Evolutionary conservation across 2,113 vertebrate species (phyloP), one percentile per base, ranked within the genome.

Genomic region (Lamprologus speciosus): DNA sequence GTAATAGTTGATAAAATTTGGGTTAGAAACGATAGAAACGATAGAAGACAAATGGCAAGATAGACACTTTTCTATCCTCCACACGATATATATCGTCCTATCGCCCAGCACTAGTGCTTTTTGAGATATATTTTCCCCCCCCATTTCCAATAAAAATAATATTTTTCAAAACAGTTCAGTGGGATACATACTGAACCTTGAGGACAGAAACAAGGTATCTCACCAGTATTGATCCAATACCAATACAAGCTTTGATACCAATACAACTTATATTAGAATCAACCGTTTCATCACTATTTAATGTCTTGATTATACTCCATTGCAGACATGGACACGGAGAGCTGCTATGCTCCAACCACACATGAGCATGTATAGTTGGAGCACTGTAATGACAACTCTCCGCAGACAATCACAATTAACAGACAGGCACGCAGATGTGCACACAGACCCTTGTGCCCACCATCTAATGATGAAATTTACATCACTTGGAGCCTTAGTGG

Each of bases 1-100:
- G 50, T 53, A 53, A 53, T 53, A 53, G 2, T 53, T 53, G 0
- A 0, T 53, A 1, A 53, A 53, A 53, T 57, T n/a, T 21, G 3
- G 51, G 19, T 51, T 51, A n/a, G 50, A 51, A 51, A 51, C 3
- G 2, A 50, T 8, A 50, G 16, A 50, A 50, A 50, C 4, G 3
- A 51, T 9, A 51, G 17, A 51, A 51, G 19, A 53, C 2, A n/a
- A 53, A 53, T 53, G 19, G 6, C 53, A 55, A 0, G 4, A 55
- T 5, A 3, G 53, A 55, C 53, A 23, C 6, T 23, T 55, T 55
- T 23, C 21, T 23, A 55, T 55, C 11, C 0, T 51, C 50, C 50
- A 53, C 50, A 53, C 9, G 1, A 1, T 53, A 53, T 53, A 53
- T n/a, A 53, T 53, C 19, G 3, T 53, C 50, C 0, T 53, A 53